Conservation (phyloP, 2,113 vertebrate species). For the Petrocephalus microphthalmus region DNA sequence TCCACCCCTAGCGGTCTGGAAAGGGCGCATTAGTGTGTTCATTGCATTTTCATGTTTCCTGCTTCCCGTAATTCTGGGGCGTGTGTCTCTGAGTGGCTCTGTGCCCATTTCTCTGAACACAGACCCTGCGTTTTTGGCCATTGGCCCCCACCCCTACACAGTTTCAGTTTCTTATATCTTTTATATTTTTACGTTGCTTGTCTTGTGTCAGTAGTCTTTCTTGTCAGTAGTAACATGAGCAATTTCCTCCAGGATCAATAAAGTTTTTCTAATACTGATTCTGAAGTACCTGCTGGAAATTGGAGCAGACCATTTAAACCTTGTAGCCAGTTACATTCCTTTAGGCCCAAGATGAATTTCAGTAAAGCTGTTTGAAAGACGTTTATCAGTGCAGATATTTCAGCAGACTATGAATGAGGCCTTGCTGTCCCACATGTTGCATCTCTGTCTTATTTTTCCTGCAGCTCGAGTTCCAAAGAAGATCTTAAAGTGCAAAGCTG, state of each 20-base stretch:
- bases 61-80: not conserved
- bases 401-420: not conserved
- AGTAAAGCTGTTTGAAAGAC: not conserved
- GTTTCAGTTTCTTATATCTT: too few relatives aligned
- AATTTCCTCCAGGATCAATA: too few relatives aligned
- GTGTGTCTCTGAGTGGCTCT: not conserved
- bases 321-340: not conserved
- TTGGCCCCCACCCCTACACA: not conserved
- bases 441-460: slow-evolving; percentile 31
- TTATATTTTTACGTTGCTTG: too few relatives aligned
- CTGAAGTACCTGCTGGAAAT: not conserved
- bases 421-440: not conserved
- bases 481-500: slow-evolving; percentile 96
- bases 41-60: slow-evolving; percentile 2
- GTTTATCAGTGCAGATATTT: not conserved
- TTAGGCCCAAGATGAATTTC: not conserved
- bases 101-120: not conserved
- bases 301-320: not conserved
- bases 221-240: too few relatives aligned
- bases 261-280: too few relatives aligned
- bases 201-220: too few relatives aligned
- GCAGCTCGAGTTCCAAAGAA: slow-evolving; percentile 96
- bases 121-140: not conserved
- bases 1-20: not conserved
- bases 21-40: not conserved